A percentile compares a stretch with the other conserved stretches of the same genome.
phyloP scores from a whole-genome alignment of 2,888 invertebrate genomes.

The Pollenia angustigena region DNA sequence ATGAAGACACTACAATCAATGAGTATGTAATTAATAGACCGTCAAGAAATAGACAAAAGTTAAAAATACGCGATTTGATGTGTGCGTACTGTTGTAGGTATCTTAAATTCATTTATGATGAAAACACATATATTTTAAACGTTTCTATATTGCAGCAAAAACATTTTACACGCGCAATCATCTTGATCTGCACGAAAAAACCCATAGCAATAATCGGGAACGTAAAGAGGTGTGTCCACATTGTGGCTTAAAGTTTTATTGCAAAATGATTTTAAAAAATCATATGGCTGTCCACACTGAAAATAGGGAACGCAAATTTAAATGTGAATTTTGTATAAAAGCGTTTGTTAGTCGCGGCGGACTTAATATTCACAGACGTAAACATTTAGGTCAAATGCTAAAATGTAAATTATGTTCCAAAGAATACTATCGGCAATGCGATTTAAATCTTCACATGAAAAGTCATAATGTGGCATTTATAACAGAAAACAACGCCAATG shows the following conservation, averaged over 20 bases:
- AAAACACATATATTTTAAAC: no score
- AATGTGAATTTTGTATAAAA: constrained; percentile 68
- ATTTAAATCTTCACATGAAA: constrained; percentile 31
- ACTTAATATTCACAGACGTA: constrained; percentile 62
- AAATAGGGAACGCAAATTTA: constrained; percentile 54
- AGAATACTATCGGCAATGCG: constrained; percentile 54
- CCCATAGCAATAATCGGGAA: constrained; percentile 43
- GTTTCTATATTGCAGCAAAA: no score
- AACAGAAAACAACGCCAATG: no score
- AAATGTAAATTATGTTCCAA: constrained; percentile 48
- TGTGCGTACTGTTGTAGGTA: constrained; percentile 63
- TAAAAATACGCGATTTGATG: neutral
- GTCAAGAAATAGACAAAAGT: neutral
- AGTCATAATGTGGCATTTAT: no score
- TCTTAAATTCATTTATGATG: no score
- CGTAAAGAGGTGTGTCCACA: constrained; percentile 38
- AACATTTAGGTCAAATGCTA: constrained; percentile 61
- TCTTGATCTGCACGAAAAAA: constrained; percentile 50
- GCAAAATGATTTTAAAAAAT: neutral
- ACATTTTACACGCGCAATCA: neutral
- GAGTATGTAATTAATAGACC: no score
- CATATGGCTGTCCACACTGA: constrained; percentile 54
- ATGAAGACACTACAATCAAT: no score
- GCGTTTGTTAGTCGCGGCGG: constrained; percentile 54
- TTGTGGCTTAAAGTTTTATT: constrained; percentile 56